Evolutionary conservation across 2,113 vertebrate species (phyloP).

Genomic region (Pantherophis guttatus): DNA sequence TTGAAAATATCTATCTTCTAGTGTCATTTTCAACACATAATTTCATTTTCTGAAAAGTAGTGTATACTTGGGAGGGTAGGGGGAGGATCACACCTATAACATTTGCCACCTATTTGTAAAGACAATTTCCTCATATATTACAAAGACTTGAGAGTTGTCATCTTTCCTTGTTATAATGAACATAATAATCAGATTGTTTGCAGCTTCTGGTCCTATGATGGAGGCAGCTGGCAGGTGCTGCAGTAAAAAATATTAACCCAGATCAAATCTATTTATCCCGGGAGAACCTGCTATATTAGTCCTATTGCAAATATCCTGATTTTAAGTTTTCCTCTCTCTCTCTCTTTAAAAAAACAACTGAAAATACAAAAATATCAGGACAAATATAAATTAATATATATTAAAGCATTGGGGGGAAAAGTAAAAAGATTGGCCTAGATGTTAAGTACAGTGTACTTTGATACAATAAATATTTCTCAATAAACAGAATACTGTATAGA

Average conservation of each 20-base stretch:
- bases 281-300: constrained; percentile 90
- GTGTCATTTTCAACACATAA: constrained; percentile 76
- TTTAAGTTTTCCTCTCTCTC: constrained; percentile 65
- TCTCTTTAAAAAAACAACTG: constrained; percentile 81
- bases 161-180: constrained; percentile 79
- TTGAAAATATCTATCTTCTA: constrained; percentile 85
- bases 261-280: constrained; percentile 72
- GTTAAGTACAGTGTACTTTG: constrained; percentile 94
- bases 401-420: constrained; percentile 93
- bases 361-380: constrained; percentile 98
- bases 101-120: constrained; percentile 78
- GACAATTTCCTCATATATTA: constrained; percentile 80
- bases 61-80: constrained; percentile 68
- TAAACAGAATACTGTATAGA: constrained; percentile 84
- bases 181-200: constrained; percentile 81
- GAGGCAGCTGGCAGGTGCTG: constrained; percentile 75
- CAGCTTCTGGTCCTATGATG: constrained; percentile 60
- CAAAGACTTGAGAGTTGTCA: constrained; percentile 79
- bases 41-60: constrained; percentile 71
- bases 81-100: constrained; percentile 73
- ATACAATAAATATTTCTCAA: constrained; percentile 99
- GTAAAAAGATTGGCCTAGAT: constrained; percentile 87
- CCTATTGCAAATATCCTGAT: constrained; percentile 81
- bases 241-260: constrained; percentile 58
- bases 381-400: constrained; percentile 99